Percentiles rank a stretch among this genome's conserved stretches.
These are phyloP conservation scores for Epinephelus moara DNA, from an alignment of 2,113 vertebrate genomes.

Conservation along the genomic window DNA sequence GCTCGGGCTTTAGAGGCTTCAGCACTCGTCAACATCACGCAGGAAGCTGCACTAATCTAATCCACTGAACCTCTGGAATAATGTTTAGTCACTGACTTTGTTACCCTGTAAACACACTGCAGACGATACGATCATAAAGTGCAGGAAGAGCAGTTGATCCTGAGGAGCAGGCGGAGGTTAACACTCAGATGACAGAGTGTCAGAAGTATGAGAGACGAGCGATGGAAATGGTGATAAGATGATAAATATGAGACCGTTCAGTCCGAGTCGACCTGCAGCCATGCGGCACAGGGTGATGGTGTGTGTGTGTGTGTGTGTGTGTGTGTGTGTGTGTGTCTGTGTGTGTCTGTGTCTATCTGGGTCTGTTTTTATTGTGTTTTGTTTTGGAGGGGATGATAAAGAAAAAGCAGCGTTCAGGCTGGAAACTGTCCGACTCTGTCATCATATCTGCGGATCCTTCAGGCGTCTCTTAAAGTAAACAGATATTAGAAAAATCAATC, in stretches of 20 bases:
- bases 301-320: background rate
- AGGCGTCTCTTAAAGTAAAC: constrained; percentile 1
- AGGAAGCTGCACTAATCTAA: background rate
- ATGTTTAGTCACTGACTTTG: background rate
- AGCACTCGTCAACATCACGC: background rate
- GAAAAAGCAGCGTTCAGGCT: background rate
- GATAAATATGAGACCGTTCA: background rate
- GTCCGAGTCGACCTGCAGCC: background rate
- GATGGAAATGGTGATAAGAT: background rate
- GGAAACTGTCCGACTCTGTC: constrained; percentile 6
- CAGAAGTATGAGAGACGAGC: background rate
- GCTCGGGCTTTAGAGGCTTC: constrained; percentile 1
- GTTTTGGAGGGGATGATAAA: background rate
- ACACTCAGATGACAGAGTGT: too few species aligned
- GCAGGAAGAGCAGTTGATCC: background rate
- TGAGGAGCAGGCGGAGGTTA: background rate
- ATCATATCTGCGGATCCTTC: background rate
- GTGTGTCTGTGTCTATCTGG: too few species aligned
- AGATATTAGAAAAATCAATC: constrained; percentile 26
- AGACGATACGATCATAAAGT: background rate
- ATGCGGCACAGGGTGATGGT: background rate
- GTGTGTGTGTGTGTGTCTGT: background rate
- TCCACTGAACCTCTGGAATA: background rate
- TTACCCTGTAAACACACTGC: background rate
- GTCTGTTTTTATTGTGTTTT: background rate